A percentile compares a stretch with the other conserved stretches of the same genome.
phyloP scores from a whole-genome alignment of 2,113 vertebrate species.

The Melanotaenia duboulayi region DNA sequence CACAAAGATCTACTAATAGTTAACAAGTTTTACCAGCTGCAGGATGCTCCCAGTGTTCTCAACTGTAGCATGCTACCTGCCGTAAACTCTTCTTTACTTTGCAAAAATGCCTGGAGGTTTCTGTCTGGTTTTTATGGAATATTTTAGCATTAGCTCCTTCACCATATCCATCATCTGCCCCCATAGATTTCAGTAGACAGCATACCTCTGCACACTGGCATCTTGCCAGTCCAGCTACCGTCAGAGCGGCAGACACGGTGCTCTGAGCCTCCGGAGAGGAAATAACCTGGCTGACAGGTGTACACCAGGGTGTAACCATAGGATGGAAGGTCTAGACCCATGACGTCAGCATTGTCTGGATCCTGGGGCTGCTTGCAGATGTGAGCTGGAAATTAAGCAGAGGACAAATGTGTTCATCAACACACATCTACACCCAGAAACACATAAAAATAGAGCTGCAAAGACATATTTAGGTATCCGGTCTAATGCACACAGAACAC shows the following conservation, averaged over 20 bases:
- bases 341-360: constrained; percentile 89
- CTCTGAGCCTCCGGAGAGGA: constrained; percentile 96
- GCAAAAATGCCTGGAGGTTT: neutral
- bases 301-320: constrained; percentile 97
- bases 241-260: constrained; percentile 95
- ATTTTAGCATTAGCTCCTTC: constrained; percentile 2
- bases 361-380: constrained; percentile 96
- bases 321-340: constrained; percentile 94
- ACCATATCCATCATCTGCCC: constrained; percentile 12
- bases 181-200: constrained; percentile 16
- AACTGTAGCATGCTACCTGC: constrained; percentile 25
- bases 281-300: constrained; percentile 94
- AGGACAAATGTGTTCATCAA: constrained; percentile 34
- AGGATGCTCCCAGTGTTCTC: constrained; percentile 34
- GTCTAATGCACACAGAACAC: neutral
- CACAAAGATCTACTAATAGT: constrained; percentile 43
- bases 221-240: constrained; percentile 97
- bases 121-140: neutral
- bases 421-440: neutral
- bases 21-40: constrained; percentile 38
- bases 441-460: constrained; percentile 4
- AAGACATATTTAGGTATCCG: neutral
- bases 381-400: constrained; percentile 86
- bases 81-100: constrained; percentile 25
- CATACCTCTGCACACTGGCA: constrained; percentile 95